Conservation (phyloP, 2,113 vertebrate species). For the Thunnus thynnus region DNA sequence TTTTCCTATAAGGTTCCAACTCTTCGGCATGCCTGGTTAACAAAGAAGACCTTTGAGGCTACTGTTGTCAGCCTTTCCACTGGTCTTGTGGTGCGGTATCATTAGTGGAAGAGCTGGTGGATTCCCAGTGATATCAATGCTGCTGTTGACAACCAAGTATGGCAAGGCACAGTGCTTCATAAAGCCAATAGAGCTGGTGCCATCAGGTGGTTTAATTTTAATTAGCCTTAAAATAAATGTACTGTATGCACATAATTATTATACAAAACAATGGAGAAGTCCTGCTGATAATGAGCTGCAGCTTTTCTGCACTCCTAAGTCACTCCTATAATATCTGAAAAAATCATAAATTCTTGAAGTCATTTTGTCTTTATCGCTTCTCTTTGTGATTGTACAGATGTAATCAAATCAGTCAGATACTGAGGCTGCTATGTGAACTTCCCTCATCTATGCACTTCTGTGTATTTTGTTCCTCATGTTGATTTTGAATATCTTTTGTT, state of each 20-base stretch:
- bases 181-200: not conserved
- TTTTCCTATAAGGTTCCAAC: too few species aligned
- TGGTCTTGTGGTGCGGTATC: conserved; percentile 21
- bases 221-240: not conserved
- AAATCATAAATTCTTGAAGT: not conserved
- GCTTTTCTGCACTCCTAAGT: not conserved
- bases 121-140: conserved; percentile 10
- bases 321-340: not conserved
- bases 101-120: conserved; percentile 8
- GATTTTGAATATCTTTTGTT: not conserved
- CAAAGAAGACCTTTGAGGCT: conserved; percentile 61
- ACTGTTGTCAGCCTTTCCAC: conserved; percentile 50
- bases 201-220: not conserved
- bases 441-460: not conserved
- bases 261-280: not conserved
- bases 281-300: not conserved
- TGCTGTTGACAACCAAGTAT: not conserved
- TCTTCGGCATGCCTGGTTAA: conserved; percentile 3
- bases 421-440: too few species aligned
- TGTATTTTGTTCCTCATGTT: too few species aligned
- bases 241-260: too few species aligned
- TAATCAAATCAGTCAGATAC: too few species aligned
- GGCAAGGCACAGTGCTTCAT: not conserved
- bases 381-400: too few species aligned
- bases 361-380: not conserved